These are phyloP conservation scores for Dicerorhinus sumatrensis DNA, from an alignment of 2,113 vertebrate genomes.

Conservation along the genomic window DNA sequence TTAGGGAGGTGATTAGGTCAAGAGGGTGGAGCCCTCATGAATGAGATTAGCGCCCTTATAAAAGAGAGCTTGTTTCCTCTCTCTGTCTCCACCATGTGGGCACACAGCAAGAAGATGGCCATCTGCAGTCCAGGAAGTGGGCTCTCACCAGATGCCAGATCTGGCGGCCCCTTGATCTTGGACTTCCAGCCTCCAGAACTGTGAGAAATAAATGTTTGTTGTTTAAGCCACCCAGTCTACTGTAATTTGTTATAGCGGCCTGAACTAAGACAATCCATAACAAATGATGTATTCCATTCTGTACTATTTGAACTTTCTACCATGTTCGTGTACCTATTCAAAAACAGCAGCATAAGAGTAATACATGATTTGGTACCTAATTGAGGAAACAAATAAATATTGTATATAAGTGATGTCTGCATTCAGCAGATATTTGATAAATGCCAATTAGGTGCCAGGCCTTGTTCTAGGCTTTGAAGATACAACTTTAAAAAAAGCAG, in stretches of 20 bases:
- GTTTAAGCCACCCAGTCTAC: not conserved
- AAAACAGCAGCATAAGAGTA: not conserved
- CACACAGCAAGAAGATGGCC: not conserved
- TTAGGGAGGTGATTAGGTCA: not conserved
- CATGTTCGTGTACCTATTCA: not conserved
- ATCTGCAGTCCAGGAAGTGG: not conserved
- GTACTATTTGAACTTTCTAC: not conserved
- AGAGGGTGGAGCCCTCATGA: not conserved
- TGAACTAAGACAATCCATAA: not conserved
- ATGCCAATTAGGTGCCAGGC: not conserved
- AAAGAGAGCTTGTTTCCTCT: not conserved
- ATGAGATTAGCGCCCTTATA: not conserved
- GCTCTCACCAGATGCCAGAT: not conserved
- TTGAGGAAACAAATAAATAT: not conserved
- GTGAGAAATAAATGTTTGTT: not conserved
- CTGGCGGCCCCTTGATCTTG: not conserved
- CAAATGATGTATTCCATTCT: not conserved
- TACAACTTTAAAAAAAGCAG: not conserved
- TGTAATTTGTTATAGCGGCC: too few relatives aligned
- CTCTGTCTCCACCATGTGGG: not conserved
- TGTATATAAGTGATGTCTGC: not conserved
- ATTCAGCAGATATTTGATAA: not conserved
- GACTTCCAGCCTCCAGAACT: not conserved
- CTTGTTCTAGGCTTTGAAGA: not conserved
- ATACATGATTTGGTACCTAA: not conserved